A percentile compares a stretch with the other conserved stretches of the same genome.
These are phyloP conservation scores for Helicoverpa armigera DNA, from an alignment of 1,140 invertebrate genomes.

Conservation along the genomic window DNA sequence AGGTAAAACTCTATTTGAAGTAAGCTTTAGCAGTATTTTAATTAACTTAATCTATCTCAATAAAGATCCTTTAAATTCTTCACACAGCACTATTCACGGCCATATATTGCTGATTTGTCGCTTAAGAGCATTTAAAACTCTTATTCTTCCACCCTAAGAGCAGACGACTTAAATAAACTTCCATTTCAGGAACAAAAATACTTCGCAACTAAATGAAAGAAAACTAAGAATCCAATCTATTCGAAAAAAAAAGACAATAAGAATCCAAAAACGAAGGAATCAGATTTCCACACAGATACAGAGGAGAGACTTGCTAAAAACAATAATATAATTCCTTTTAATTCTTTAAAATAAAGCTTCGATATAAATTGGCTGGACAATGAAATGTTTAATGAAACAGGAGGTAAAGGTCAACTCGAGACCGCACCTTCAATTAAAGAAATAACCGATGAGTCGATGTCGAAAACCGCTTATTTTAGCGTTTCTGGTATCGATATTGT, in stretches of 20 bases:
- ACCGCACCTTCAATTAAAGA: slow-evolving; percentile 57
- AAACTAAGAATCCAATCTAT: slow-evolving; percentile 40
- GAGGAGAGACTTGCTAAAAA: slow-evolving; percentile 35
- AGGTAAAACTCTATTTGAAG: no score
- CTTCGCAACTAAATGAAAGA: slow-evolving; percentile 1
- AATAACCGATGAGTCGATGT: slow-evolving; percentile 35
- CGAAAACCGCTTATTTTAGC: slow-evolving; percentile 33
- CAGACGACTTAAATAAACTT: slow-evolving; percentile 19
- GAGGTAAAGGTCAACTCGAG: slow-evolving; percentile 62
- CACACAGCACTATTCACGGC: not conserved
- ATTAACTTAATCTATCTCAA: no score
- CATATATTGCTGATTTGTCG: slow-evolving; percentile 6
- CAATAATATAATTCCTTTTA: slow-evolving; percentile 49
- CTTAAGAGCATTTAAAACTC: slow-evolving; percentile 1
- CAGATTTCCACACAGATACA: slow-evolving; percentile 46
- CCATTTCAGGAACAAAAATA: slow-evolving; percentile 41
- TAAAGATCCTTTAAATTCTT: slow-evolving; percentile 12
- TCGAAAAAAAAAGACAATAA: slow-evolving; percentile 36
- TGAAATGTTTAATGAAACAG: slow-evolving; percentile 66
- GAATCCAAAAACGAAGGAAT: slow-evolving; percentile 27
- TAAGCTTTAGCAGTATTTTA: no score
- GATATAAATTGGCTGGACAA: slow-evolving; percentile 60
- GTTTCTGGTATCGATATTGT: slow-evolving; percentile 31
- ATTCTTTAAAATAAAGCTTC: slow-evolving; percentile 53
- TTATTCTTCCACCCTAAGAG: not conserved